phyloP scores from a whole-genome alignment of 2,888 invertebrate genomes.

The Diarsia dahlii region DNA sequence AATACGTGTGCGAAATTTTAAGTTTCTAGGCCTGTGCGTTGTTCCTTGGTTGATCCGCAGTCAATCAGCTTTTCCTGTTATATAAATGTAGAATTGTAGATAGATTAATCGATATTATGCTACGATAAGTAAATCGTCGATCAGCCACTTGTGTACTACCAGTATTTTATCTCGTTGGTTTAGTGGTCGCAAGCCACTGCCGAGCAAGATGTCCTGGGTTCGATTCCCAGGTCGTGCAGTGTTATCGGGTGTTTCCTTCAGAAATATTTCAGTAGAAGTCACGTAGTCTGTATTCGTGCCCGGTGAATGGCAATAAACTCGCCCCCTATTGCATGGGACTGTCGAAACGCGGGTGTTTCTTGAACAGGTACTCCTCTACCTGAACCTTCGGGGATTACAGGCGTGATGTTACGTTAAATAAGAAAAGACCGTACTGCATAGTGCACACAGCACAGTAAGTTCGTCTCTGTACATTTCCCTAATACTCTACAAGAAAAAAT shows the following conservation, averaged over 20 bases:
- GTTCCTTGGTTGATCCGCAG: too few relatives aligned
- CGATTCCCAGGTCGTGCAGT: background rate
- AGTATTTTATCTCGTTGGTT: background rate
- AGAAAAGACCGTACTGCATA: background rate
- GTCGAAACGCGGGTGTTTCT: background rate
- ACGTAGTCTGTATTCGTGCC: background rate
- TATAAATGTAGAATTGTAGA: too few relatives aligned
- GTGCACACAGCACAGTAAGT: constrained; percentile 32
- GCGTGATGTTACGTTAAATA: background rate
- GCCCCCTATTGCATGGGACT: too few relatives aligned
- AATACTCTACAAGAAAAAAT: constrained; percentile 69
- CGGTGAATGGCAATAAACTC: background rate
- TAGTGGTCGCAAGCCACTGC: background rate
- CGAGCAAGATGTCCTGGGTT: background rate
- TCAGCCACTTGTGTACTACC: background rate
- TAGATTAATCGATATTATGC: background rate
- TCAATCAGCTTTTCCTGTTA: too few relatives aligned
- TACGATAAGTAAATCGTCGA: background rate
- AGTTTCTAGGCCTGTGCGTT: too few relatives aligned
- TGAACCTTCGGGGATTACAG: background rate
- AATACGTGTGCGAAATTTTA: too few relatives aligned
- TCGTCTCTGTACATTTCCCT: constrained; percentile 72
- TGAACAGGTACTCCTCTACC: background rate
- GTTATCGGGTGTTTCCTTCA: background rate
- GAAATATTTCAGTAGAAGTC: background rate